Base-by-base conservation (phyloP, 2,797 vertebrate genomes). In the Malurus leucopterus region DNA sequence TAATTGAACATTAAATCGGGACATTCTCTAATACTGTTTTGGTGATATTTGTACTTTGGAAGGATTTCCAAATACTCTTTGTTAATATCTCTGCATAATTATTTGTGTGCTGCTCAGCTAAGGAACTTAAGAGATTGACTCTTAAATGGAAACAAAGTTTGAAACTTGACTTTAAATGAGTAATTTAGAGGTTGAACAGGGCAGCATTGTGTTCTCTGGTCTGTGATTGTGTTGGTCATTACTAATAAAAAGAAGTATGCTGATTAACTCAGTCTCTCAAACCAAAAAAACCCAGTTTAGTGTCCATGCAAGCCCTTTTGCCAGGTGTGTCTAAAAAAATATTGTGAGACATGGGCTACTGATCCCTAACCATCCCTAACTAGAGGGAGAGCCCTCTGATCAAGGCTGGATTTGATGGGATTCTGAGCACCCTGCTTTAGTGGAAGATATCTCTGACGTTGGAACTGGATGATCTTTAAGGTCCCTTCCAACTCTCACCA, bases 1-100 rank as follows among this genome's bases (percentile, higher is more conserved):
- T 41, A 92, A 84, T 41, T 71, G 51, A 83, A 77, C 29, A 69
- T 49, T 84, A 79, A 70, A 83, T 72, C 58, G 76, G 22, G 38
- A 10, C 38, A 50, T 92, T 89, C 38, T 83, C 6, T 30, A 36
- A 7, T 59, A 67, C 22, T 54, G 11, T 86, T 92, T 83, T 63
- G 72, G 17, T 44, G 64, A 73, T 32, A 32, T 63, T 76, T 68
- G 24, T 84, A 29, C 58, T 84, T 86, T 40, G 71, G 71, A 93
- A 91, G 69, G 47, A 62, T 82, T 86, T 88, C 32, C 58, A 71
- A 69, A 8, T 74, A 29, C 34, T 70, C 3, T 79, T 75, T 79
- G 6, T 41, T 90, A 91, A 61, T 71, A 69, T 77, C 79, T 69
- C 57, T 86, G 15, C 14, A 3, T 82, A 73, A 57, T 86, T 87